These are phyloP conservation scores for Chrysaora quinquecirrha DNA, from an alignment of 30 jellyfish, hydroid and myxozoan species.

Conservation along the genomic window DNA sequence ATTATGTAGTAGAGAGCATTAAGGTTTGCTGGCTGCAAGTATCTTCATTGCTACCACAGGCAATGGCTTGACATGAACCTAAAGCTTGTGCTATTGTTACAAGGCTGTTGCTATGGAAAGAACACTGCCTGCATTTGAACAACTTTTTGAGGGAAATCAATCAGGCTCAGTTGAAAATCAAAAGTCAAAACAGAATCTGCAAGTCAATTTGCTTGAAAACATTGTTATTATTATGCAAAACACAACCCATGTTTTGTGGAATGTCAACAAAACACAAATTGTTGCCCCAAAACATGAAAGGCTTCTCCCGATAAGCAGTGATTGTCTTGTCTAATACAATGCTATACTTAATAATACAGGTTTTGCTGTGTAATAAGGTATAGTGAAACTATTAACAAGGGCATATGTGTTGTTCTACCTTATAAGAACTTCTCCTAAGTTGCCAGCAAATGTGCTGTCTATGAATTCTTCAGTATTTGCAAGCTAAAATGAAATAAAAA, in stretches of 20 bases:
- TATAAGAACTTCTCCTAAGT: slow-evolving; percentile 95
- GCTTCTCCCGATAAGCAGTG: too few species aligned
- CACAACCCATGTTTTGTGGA: not conserved
- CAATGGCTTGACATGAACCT: too few species aligned
- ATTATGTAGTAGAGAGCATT: too few species aligned
- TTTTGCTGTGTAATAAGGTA: not conserved
- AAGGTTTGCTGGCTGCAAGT: too few species aligned
- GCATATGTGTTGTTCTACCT: slow-evolving; percentile 55
- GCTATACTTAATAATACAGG: not conserved
- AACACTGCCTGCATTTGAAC: too few species aligned
- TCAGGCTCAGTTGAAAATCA: too few species aligned
- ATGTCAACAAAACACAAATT: not conserved
- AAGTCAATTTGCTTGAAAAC: too few species aligned
- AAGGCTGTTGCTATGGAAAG: too few species aligned
- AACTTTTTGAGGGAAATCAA: too few species aligned
- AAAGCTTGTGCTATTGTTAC: too few species aligned
- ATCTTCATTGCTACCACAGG: too few species aligned
- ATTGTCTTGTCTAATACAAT: not conserved
- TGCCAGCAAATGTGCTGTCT: slow-evolving; percentile 93
- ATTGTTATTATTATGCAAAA: not conserved
- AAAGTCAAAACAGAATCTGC: too few species aligned
- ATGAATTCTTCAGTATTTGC: slow-evolving; percentile 96
- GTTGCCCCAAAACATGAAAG: not conserved
- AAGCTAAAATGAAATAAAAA: slow-evolving; percentile 59
- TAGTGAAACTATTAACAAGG: not conserved